Base-by-base conservation (phyloP, 1,140 invertebrate species). In the Carcinoscorpius rotundicauda region DNA sequence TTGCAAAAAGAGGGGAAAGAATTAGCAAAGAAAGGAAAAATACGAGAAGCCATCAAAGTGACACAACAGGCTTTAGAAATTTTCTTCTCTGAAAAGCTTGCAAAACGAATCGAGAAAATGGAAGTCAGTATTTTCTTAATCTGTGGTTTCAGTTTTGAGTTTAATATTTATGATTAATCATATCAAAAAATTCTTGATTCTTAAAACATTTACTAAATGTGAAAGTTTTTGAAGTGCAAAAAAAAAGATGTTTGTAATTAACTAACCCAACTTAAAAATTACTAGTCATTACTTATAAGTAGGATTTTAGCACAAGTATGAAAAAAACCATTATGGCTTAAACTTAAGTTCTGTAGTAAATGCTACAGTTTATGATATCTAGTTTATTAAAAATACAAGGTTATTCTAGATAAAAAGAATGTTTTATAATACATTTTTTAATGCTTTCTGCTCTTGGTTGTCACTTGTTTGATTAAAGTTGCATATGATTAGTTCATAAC, bases 1-100 rank as follows among this genome's bases (percentile, higher is more conserved):
- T 50, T 67, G 3, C 61, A 61, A 57, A 67, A 52, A n/a, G 64
- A 66, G 11, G 61, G 64, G 11, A 64, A 68, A 66, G 6, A 53
- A 48, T 49, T 67, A 51, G 62, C 66, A 4, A 62, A 61, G n/a
- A 53, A 63, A 63, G 65, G 65, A 10, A 66, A 11, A 61, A 49
- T 66, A 10, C 6, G n/a, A 58, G 62, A 58, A 49, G 59, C 63
- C 58, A 10, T 67, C 4, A 59, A 61, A 52, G 49, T 11, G 8
- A n/a, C 64, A 51, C 10, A 58, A 29, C n/a, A 67, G 51, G 66
- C 66, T 8, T 49, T 52, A 51, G 4, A 29, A 3, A 64, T 67
- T 9, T 64, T 59, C n/a, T 29, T 51, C n/a, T 29, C 58, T 8
- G 62, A 67, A 4, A 67, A 64, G 55, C 3, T 67, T n/a, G 10